phyloP scores from a whole-genome alignment of 2,797 vertebrate genomes.

The Coracias cyanogaster region DNA sequence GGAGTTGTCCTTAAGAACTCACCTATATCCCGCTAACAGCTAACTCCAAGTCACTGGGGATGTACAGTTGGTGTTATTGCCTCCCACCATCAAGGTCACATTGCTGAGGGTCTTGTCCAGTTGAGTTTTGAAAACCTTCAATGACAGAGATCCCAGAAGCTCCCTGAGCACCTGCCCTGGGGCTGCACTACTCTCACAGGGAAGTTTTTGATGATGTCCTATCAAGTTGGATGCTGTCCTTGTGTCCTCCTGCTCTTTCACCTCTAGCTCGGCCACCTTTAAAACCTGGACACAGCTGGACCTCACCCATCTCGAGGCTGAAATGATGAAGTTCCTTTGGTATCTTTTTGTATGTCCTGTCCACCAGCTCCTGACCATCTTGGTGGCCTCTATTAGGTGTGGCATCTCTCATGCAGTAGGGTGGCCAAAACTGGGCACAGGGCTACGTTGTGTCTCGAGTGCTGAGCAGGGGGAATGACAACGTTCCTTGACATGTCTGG shows the following conservation, averaged over 20 bases:
- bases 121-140: background rate
- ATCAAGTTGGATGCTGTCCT: background rate
- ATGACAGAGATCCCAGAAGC: background rate
- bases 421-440: background rate
- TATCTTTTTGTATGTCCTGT: background rate
- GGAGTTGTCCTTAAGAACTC: background rate
- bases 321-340: background rate
- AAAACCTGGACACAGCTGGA: background rate
- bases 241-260: background rate
- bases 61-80: background rate
- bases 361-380: background rate
- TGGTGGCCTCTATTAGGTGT: background rate
- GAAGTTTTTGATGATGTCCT: background rate
- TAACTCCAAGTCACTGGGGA: no score
- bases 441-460: background rate
- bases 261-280: background rate
- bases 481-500: rapidly evolving
- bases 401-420: background rate
- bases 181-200: background rate
- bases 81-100: background rate
- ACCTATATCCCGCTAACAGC: background rate
- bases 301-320: background rate
- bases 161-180: background rate
- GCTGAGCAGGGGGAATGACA: background rate
- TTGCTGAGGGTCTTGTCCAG: background rate